These are phyloP conservation scores for Dufourea novaeangliae DNA, from an alignment of 1,140 invertebrate genomes.

Conservation along the genomic window DNA sequence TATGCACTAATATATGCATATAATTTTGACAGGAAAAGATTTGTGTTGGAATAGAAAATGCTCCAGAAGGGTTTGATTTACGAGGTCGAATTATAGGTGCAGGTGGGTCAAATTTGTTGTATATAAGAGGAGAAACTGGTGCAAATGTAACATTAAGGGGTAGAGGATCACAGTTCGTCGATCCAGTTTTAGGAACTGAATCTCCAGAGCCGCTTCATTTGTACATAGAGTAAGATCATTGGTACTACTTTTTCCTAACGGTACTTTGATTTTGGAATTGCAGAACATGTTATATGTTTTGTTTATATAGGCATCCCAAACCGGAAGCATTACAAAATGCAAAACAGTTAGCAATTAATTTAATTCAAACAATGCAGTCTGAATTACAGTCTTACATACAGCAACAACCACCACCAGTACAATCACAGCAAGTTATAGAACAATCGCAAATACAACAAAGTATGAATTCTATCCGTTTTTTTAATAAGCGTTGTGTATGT, in stretches of 20 bases:
- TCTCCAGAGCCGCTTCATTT: slow-evolving; percentile 91
- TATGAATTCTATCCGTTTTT: slow-evolving; percentile 52
- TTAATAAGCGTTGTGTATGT: slow-evolving; percentile 18
- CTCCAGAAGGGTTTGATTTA: slow-evolving; percentile 88
- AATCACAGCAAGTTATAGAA: slow-evolving; percentile 77
- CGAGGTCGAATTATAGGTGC: slow-evolving; percentile 87
- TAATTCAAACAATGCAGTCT: slow-evolving; percentile 91
- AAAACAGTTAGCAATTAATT: slow-evolving; percentile 88
- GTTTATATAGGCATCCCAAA: slow-evolving; percentile 84
- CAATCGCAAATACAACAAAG: slow-evolving; percentile 76
- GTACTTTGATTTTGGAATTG: slow-evolving; percentile 11
- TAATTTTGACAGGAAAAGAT: slow-evolving; percentile 85
- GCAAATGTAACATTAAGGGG: slow-evolving; percentile 88
- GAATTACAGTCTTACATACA: slow-evolving; percentile 86
- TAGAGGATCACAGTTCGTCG: slow-evolving; percentile 85
- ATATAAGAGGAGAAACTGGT: slow-evolving; percentile 89
- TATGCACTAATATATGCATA: not conserved
- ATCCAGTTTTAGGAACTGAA: slow-evolving; percentile 84
- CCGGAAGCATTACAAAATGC: slow-evolving; percentile 87
- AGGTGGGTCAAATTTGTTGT: slow-evolving; percentile 88
- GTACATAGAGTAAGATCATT: slow-evolving; percentile 84
- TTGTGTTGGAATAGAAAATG: slow-evolving; percentile 89
- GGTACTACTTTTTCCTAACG: slow-evolving; percentile 2
- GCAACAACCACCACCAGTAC: slow-evolving; percentile 81
- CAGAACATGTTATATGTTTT: slow-evolving; percentile 40